These are phyloP conservation scores for Subacronicta megacephala DNA, from an alignment of 2,888 invertebrate species.

Conservation along the genomic window DNA sequence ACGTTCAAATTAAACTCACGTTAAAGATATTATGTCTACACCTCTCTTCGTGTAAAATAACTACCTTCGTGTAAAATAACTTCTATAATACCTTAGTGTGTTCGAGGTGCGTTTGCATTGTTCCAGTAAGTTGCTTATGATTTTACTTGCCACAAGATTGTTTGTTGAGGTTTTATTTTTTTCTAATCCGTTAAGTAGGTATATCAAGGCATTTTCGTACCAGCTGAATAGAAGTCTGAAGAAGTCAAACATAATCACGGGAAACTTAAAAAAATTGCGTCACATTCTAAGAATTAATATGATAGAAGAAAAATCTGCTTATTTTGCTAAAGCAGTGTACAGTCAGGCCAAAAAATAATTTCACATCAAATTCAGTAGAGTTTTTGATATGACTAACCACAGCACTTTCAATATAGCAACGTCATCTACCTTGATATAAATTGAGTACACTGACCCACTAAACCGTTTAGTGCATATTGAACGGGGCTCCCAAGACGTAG, in stretches of 20 bases:
- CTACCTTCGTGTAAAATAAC: conserved; percentile 68
- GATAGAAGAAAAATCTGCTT: too few relatives aligned
- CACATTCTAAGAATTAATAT: too few relatives aligned
- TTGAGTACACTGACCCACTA: conserved; percentile 42
- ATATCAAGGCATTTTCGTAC: too few relatives aligned
- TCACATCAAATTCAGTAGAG: background rate
- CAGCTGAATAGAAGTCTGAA: too few relatives aligned
- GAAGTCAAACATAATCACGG: too few relatives aligned
- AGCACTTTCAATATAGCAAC: conserved; percentile 1
- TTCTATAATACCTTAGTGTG: too few relatives aligned
- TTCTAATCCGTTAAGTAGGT: too few relatives aligned
- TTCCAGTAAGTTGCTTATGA: conserved; percentile 32
- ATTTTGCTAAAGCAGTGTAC: background rate
- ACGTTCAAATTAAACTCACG: conserved; percentile 75
- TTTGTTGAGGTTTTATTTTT: too few relatives aligned
- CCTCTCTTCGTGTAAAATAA: conserved; percentile 72
- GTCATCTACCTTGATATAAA: conserved; percentile 32
- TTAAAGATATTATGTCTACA: conserved; percentile 76
- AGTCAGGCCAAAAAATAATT: background rate
- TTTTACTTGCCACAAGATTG: background rate
- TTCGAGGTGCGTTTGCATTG: conserved; percentile 42
- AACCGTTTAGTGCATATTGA: conserved; percentile 48
- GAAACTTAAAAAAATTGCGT: too few relatives aligned
- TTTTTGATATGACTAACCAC: background rate
- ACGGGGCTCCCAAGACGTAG: conserved; percentile 67